Conservation (phyloP, 2,797 vertebrate genomes). For the Halcyon leucocephala region DNA sequence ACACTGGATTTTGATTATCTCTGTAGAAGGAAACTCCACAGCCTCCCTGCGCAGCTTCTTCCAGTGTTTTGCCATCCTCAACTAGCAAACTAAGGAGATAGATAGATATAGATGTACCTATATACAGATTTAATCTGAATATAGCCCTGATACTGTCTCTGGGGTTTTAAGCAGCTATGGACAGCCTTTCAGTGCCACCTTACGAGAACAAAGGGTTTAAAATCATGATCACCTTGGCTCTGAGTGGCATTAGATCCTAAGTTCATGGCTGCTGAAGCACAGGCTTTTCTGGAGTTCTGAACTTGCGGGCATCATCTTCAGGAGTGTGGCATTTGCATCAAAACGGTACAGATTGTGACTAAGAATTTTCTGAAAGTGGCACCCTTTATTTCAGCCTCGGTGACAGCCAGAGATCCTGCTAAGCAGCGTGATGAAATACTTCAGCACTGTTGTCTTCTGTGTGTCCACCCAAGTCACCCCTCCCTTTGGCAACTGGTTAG, state of each 20-base stretch:
- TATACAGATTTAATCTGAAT: not conserved
- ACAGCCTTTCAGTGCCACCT: not conserved
- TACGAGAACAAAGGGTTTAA: not conserved
- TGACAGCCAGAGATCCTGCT: not conserved
- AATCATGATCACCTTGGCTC: not conserved
- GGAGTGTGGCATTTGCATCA: not conserved
- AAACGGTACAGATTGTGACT: not conserved
- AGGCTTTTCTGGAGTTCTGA: fast-evolving
- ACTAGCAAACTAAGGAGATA: too few relatives aligned
- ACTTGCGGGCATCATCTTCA: not conserved
- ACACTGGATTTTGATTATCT: too few relatives aligned
- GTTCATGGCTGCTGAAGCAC: not conserved
- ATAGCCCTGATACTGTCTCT: not conserved
- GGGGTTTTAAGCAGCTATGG: not conserved
- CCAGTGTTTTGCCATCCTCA: too few relatives aligned
- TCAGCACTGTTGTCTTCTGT: not conserved
- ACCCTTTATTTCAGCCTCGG: not conserved
- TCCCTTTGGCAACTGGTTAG: not conserved
- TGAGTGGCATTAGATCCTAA: not conserved
- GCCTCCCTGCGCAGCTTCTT: too few relatives aligned
- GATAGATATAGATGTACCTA: not conserved
- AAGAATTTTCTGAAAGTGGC: not conserved
- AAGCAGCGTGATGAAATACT: not conserved
- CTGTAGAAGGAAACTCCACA: too few relatives aligned
- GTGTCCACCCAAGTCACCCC: not conserved